Evolutionary conservation across 1,140 invertebrate species (phyloP).

Genomic region (Heliconius himera): DNA sequence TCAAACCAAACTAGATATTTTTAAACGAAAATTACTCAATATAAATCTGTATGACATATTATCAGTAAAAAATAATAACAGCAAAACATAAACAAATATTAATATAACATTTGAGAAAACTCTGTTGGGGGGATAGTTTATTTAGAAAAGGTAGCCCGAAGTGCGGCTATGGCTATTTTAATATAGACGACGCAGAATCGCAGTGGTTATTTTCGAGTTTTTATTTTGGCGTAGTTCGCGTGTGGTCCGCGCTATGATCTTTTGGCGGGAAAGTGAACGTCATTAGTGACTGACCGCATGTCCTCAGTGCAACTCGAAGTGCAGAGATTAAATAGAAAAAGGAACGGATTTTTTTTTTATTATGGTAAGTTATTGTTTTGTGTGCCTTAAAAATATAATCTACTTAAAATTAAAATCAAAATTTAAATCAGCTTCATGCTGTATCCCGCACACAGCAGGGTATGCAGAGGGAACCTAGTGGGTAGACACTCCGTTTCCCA

Average conservation of each 20-base stretch:
- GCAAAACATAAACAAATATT: background rate
- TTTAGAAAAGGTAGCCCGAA: slow-evolving; percentile 48
- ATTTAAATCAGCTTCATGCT: too few relatives aligned
- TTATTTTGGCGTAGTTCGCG: slow-evolving; percentile 80
- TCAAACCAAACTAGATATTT: too few relatives aligned
- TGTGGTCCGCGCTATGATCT: slow-evolving; percentile 68
- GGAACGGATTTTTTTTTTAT: background rate
- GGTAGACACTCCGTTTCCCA: too few relatives aligned
- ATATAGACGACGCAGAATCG: slow-evolving; percentile 71
- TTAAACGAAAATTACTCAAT: too few relatives aligned
- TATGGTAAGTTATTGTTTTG: slow-evolving; percentile 45
- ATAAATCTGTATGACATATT: too few relatives aligned
- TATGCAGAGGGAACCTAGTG: too few relatives aligned
- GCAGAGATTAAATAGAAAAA: background rate
- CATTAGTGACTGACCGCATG: slow-evolving; percentile 57
- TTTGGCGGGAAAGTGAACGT: slow-evolving; percentile 77
- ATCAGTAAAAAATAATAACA: background rate
- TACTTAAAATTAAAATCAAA: too few relatives aligned
- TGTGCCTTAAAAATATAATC: background rate
- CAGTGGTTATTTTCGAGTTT: slow-evolving; percentile 75
- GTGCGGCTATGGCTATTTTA: slow-evolving; percentile 66
- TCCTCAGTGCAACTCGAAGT: slow-evolving; percentile 40
- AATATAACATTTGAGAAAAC: slow-evolving; percentile 21
- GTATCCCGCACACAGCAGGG: too few relatives aligned
- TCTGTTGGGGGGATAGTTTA: slow-evolving; percentile 51